phyloP scores from a whole-genome alignment of 1,140 invertebrate genomes.

The Drosophila subobscura region DNA sequence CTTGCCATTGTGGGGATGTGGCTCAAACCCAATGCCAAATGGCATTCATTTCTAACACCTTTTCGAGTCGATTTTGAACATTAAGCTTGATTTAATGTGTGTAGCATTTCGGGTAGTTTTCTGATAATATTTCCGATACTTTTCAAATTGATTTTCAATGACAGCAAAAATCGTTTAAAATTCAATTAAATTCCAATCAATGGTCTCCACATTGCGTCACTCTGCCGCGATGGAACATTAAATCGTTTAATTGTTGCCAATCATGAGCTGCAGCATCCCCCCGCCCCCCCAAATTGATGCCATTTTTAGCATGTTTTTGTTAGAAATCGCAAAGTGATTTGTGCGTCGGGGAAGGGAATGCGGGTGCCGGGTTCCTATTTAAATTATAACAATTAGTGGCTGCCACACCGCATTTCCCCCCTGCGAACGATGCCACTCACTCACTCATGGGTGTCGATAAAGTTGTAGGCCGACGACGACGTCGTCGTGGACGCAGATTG shows the following conservation, averaged over 20 bases:
- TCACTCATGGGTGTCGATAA: constrained; percentile 71
- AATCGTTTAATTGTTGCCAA: constrained; percentile 56
- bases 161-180: constrained; percentile 68
- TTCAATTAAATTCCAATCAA: constrained; percentile 77
- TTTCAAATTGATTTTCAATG: constrained; percentile 67
- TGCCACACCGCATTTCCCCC: constrained; percentile 20
- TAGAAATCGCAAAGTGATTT: constrained; percentile 33
- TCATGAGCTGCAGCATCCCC: not conserved
- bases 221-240: constrained; percentile 50
- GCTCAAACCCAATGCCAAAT: constrained; percentile 52
- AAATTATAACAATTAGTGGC: constrained; percentile 66
- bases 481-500: constrained; percentile 60
- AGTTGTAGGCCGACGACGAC: constrained; percentile 60
- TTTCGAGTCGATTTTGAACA: constrained; percentile 50
- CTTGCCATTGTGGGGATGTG: constrained; percentile 25
- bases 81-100: constrained; percentile 23
- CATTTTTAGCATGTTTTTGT: constrained; percentile 39
- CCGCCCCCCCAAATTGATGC: not conserved
- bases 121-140: constrained; percentile 26
- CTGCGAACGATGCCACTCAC: not conserved
- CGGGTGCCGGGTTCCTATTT: constrained; percentile 16
- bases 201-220: constrained; percentile 28
- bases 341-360: not conserved
- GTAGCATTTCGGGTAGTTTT: constrained; percentile 17
- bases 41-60: constrained; percentile 65